A percentile compares a stretch with the other conserved stretches of the same genome.
Evolutionary conservation across 2,113 vertebrate species (phyloP).

Genomic region (Ivindomyrus marchei): DNA sequence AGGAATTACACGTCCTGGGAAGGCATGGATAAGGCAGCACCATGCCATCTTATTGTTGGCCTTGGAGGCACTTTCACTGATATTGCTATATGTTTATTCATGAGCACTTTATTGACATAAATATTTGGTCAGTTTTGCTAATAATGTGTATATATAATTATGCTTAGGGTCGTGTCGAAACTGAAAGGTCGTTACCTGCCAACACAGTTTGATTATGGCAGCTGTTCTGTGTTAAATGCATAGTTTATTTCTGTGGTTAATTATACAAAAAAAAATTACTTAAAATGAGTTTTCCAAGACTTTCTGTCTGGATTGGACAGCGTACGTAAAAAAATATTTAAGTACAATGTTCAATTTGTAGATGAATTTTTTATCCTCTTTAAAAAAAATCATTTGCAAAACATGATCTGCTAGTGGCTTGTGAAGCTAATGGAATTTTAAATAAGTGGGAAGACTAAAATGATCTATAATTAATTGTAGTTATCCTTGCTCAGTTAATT

Average conservation of each 20-base stretch:
- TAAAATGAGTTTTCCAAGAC: neutral
- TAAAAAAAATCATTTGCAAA: neutral
- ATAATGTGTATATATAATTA: neutral
- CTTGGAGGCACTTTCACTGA: conserved; percentile 38
- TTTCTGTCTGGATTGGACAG: neutral
- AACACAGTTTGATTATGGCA: neutral
- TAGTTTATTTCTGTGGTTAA: neutral
- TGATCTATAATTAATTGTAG: neutral
- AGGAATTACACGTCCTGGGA: conserved; percentile 38
- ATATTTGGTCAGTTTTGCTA: neutral
- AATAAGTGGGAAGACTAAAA: neutral
- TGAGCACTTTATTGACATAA: conserved; percentile 22
- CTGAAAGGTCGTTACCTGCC: neutral
- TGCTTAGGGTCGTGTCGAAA: neutral
- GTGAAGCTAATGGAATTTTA: neutral
- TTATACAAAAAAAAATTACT: neutral
- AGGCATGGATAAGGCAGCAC: conserved; percentile 35
- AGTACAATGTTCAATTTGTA: neutral
- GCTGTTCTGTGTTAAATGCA: neutral
- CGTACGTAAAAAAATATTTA: neutral
- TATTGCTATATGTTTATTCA: conserved; percentile 34
- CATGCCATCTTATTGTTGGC: conserved; percentile 31
- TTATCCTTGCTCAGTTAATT: neutral
- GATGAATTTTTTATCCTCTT: neutral
- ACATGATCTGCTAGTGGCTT: neutral